These are phyloP conservation scores for Chrysoperla carnea DNA, from an alignment of 1,140 invertebrate genomes.

Conservation along the genomic window DNA sequence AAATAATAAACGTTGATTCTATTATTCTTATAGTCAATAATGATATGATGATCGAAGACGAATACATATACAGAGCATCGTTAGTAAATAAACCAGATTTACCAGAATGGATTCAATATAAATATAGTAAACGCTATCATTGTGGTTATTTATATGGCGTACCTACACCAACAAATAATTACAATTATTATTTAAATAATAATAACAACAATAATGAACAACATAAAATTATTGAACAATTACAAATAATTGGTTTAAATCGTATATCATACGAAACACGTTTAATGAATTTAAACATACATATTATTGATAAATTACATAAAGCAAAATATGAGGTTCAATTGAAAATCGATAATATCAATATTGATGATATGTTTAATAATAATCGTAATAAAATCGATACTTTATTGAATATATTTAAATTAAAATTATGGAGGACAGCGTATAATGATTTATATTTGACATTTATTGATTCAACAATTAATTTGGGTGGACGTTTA, in stretches of 20 bases:
- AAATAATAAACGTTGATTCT: too few species aligned
- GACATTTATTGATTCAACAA: conserved; percentile 65
- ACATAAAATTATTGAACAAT: conserved; percentile 15
- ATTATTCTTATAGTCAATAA: too few species aligned
- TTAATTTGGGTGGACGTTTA: conserved; percentile 62
- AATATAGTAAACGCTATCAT: conserved; percentile 52
- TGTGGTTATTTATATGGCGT: conserved; percentile 65
- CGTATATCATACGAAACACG: conserved; percentile 58
- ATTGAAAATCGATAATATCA: conserved; percentile 76
- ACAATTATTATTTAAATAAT: not conserved
- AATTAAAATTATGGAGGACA: conserved; percentile 38
- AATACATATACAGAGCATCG: conserved; percentile 47
- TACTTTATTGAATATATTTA: conserved; percentile 55
- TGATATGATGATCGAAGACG: conserved; percentile 17
- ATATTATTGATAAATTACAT: conserved; percentile 42
- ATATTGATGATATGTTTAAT: conserved; percentile 66
- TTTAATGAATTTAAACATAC: conserved; percentile 39
- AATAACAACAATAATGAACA: not conserved
- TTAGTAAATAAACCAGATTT: conserved; percentile 57
- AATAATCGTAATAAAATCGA: conserved; percentile 32
- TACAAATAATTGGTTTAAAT: conserved; percentile 62
- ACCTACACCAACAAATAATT: conserved; percentile 18
- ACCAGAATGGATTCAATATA: conserved; percentile 66
- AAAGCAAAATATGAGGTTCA: conserved; percentile 59
- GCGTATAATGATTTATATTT: conserved; percentile 52